Evolutionary conservation across 2,888 invertebrate species (phyloP).

Genomic region (Cheilosia vulpina): DNA sequence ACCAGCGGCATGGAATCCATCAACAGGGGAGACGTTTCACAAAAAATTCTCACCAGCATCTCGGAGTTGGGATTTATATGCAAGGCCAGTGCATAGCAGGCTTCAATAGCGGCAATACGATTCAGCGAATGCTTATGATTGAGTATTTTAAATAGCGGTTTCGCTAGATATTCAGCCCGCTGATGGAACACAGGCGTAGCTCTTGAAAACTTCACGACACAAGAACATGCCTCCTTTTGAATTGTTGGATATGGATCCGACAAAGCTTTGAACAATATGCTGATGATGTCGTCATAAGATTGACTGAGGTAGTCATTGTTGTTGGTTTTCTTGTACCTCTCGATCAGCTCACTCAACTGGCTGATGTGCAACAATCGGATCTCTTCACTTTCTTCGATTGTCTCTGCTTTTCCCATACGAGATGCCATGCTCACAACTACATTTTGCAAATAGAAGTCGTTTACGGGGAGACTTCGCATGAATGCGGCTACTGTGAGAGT

Average conservation of each 20-base stretch:
- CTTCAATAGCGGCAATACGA: conserved; percentile 89
- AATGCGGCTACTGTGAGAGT: conserved; percentile 79
- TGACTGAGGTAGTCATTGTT: conserved; percentile 80
- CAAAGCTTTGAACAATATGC: conserved; percentile 89
- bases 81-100: conserved; percentile 86
- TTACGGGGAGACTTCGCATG: conserved; percentile 85
- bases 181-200: conserved; percentile 89
- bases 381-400: conserved; percentile 90
- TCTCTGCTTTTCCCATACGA: conserved; percentile 91
- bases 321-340: conserved; percentile 86
- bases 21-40: conserved; percentile 92
- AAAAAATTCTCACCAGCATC: conserved; percentile 88
- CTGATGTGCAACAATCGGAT: conserved; percentile 88
- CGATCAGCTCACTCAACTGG: conserved; percentile 88
- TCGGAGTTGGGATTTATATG: conserved; percentile 88
- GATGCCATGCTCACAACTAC: conserved; percentile 90
- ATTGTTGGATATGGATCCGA: conserved; percentile 92
- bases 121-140: conserved; percentile 93
- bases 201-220: conserved; percentile 87
- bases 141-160: conserved; percentile 89
- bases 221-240: conserved; percentile 90
- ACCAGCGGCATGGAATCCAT: conserved; percentile 94
- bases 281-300: conserved; percentile 86
- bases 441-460: conserved; percentile 90
- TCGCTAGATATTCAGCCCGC: conserved; percentile 89